Evolutionary conservation across 2,113 vertebrate genomes (phyloP).

Genomic region (Neomonachus schauinslandi): DNA sequence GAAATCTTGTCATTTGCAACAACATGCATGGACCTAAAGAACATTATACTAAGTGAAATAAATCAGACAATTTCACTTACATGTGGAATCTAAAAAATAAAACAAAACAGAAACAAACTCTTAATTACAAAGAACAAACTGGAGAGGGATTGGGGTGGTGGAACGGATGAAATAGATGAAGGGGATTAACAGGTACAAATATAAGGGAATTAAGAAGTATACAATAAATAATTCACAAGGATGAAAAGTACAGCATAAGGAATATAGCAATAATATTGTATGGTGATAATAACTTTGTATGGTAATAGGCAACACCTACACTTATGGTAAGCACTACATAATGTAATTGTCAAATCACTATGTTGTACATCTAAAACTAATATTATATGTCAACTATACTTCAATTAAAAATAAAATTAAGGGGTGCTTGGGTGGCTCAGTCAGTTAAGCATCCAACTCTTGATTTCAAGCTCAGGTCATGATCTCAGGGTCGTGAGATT

Average conservation of each 20-base stretch:
- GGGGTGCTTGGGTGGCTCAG: neutral
- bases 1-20: neutral
- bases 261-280: neutral
- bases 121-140: neutral
- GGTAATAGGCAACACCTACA: neutral
- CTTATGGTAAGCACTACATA: neutral
- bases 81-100: neutral
- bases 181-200: neutral
- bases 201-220: neutral
- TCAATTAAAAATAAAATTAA: neutral
- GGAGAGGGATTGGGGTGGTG: neutral
- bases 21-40: neutral
- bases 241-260: neutral
- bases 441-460: neutral
- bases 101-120: neutral
- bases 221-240: neutral
- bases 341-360: neutral
- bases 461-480: neutral
- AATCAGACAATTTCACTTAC: neutral
- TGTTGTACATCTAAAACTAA: neutral
- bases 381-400: neutral
- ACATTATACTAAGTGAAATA: neutral
- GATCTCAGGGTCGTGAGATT: neutral
- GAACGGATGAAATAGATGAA: neutral
- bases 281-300: neutral